These are phyloP conservation scores for Omphaloscelis lunosa DNA, from an alignment of 2,888 invertebrate genomes.

Conservation along the genomic window DNA sequence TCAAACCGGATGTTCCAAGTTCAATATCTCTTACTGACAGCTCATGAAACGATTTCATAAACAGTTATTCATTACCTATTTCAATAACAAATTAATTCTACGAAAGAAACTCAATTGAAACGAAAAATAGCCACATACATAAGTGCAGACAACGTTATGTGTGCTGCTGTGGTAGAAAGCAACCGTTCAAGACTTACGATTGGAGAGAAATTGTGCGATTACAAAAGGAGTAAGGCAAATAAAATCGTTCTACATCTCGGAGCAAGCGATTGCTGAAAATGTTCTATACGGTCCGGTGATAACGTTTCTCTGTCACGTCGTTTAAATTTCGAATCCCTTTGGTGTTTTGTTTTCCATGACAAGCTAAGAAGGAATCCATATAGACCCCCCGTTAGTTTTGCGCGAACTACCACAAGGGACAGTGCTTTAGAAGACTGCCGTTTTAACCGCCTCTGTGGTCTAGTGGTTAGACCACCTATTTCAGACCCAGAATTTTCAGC, in stretches of 20 bases:
- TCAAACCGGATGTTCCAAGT: constrained; percentile 13
- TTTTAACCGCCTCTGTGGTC: no score
- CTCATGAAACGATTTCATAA: background rate
- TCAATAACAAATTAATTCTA: constrained; percentile 52
- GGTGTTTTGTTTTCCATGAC: background rate
- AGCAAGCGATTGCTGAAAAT: constrained; percentile 44
- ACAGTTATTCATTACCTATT: constrained; percentile 19
- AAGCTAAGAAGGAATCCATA: background rate
- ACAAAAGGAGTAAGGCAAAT: constrained; percentile 57
- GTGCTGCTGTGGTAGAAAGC: constrained; percentile 60
- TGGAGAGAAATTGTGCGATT: constrained; percentile 63
- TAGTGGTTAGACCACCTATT: no score
- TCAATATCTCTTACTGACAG: background rate
- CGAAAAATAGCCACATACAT: constrained; percentile 48
- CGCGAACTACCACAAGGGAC: background rate
- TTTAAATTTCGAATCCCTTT: constrained; percentile 42
- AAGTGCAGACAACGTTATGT: constrained; percentile 31
- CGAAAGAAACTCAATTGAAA: constrained; percentile 51
- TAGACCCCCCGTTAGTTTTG: background rate
- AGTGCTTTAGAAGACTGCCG: background rate
- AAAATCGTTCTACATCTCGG: constrained; percentile 58
- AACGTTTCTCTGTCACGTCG: constrained; percentile 16
- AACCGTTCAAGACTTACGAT: constrained; percentile 30
- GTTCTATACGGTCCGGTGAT: constrained; percentile 46
- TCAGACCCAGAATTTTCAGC: no score